phyloP scores from a whole-genome alignment of 2,888 invertebrate species.

The Erynnis tages region DNA sequence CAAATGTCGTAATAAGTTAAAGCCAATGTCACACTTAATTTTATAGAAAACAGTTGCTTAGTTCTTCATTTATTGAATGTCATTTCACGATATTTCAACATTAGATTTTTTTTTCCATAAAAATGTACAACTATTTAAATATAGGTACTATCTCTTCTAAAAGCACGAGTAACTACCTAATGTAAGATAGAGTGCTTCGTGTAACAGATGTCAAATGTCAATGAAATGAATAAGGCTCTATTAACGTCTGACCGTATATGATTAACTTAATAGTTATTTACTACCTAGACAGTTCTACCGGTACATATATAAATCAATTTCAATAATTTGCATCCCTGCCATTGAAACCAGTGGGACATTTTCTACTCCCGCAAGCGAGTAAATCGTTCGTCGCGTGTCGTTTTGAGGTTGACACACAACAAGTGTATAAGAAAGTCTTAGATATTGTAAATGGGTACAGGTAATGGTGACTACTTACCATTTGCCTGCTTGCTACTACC shows the following conservation, averaged over 20 bases:
- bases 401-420: conserved; percentile 1
- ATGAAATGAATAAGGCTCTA: not conserved
- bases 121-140: no score
- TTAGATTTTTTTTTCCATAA: no score
- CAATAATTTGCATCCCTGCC: conserved; percentile 7
- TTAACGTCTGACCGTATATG: conserved; percentile 1
- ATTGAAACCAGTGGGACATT: not conserved
- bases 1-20: no score
- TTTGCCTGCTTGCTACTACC: conserved; percentile 13
- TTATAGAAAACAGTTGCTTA: no score
- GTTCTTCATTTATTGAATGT: no score
- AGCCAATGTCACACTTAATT: no score
- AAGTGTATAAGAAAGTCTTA: conserved; percentile 19
- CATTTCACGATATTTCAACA: no score
- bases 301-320: conserved; percentile 5
- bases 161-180: no score
- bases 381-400: not conserved
- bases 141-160: no score
- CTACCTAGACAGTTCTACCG: not conserved
- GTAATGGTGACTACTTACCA: conserved; percentile 26
- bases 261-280: conserved; percentile 1
- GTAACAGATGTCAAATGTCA: conserved; percentile 14
- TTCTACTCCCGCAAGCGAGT: conserved; percentile 4
- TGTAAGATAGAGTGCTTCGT: not conserved
- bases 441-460: conserved; percentile 27